Evolutionary conservation across 1,140 invertebrate genomes (phyloP), one percentile per base, ranked within the genome.

Genomic region (Cherax destructor): DNA sequence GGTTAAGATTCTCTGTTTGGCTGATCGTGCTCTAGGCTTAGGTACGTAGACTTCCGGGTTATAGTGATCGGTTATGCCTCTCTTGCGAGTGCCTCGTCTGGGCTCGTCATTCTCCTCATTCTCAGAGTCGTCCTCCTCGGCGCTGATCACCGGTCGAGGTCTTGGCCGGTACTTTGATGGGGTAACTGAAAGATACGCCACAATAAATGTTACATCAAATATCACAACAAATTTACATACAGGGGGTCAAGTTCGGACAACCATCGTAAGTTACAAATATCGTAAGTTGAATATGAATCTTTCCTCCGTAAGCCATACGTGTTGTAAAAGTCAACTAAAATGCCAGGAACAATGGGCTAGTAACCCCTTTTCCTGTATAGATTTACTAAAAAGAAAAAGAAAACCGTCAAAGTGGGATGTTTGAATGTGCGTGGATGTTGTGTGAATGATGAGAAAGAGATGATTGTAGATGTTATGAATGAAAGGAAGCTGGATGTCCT

Each of bases 61-160:
- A 41, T 91, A 91, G 41, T 79, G 89, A 21, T 21, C 56, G 0
- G 89, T 91, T 21, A 79, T 59, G 10, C 83, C 89, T 9, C 89
- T 84, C 30, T 86, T 91, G 0, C 89, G 72, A 6, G 83, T 91
- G 10, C 89, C 89, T 21, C 89, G 52, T 61, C 89, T 78, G 5
- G 89, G 89, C 24, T 91, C 89, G 49, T 85, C 89, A 30, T 84
- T 90, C 50, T 90, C 88, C 52, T 90, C 88, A 65, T 90, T 90
- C 77, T 90, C 88, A 0, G 88, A 90, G n/a, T 90, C 81, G 24
- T 90, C 88, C 1, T 90, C 88, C n/a, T 84, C 88, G 1, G 50
- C 50, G 10, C 49, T 59, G 24, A 72, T 77, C 5, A 78, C 72
- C 6, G 88, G 88, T 7, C 56, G 80, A 56, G 79, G 79, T 59